A percentile compares a stretch with the other conserved stretches of the same genome.
Evolutionary conservation across 2,113 vertebrate genomes (phyloP).

Genomic region (Zootoca vivipara): DNA sequence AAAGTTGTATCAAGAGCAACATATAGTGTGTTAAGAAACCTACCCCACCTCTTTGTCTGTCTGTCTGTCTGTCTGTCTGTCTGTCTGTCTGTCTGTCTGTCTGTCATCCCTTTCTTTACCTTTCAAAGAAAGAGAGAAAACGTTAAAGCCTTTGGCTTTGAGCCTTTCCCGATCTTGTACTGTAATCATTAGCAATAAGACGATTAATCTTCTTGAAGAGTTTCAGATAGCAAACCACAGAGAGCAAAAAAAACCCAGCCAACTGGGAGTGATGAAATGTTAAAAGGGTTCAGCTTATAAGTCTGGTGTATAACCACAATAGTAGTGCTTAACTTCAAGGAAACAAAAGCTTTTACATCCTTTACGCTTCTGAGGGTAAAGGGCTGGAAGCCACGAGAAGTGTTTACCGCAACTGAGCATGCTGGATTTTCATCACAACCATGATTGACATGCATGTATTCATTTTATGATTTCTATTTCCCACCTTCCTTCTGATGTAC

Average conservation of each 20-base stretch:
- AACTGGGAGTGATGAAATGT: slow-evolving; percentile 46
- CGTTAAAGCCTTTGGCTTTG: background rate
- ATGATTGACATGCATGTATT: too few relatives aligned
- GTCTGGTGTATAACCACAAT: slow-evolving; percentile 32
- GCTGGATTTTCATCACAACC: background rate
- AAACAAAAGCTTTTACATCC: background rate
- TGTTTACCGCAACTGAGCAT: slow-evolving; percentile 20
- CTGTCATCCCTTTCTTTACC: background rate
- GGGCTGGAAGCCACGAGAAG: background rate
- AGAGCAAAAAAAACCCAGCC: slow-evolving; percentile 33
- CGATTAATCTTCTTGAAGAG: slow-evolving; percentile 69
- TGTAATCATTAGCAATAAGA: slow-evolving; percentile 56
- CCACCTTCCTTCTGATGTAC: too few relatives aligned
- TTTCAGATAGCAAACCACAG: slow-evolving; percentile 65
- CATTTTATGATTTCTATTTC: too few relatives aligned
- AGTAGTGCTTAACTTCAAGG: slow-evolving; percentile 36
- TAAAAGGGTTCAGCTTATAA: slow-evolving; percentile 48
- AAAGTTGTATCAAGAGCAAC: background rate
- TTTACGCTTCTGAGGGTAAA: background rate
- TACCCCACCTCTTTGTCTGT: too few relatives aligned
- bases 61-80: too few relatives aligned
- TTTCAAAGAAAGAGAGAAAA: background rate
- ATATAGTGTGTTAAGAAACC: too few relatives aligned
- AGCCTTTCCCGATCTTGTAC: slow-evolving; percentile 35
- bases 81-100: too few relatives aligned